Evolutionary conservation across 2,797 vertebrate genomes (phyloP).

Genomic region (Synaphobranchus kaupii): DNA sequence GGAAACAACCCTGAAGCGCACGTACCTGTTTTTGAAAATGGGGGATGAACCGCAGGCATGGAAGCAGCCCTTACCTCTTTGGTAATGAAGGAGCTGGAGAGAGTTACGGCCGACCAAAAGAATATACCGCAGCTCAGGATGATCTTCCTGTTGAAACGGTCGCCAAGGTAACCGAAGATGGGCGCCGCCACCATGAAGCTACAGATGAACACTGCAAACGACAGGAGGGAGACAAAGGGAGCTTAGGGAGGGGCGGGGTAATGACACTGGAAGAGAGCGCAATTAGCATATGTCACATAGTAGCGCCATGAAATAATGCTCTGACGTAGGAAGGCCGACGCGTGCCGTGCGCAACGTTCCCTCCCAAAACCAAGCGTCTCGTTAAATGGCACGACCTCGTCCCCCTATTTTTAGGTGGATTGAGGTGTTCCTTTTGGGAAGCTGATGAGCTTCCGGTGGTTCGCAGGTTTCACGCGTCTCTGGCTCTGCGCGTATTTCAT

Average conservation of each 20-base stretch:
- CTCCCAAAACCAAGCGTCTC: not conserved
- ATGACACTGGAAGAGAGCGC: not conserved
- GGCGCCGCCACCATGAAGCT: constrained; percentile 88
- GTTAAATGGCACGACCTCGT: not conserved
- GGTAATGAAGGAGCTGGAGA: constrained; percentile 86
- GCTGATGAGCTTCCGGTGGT: not conserved
- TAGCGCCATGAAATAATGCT: not conserved
- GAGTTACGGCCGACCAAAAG: constrained; percentile 85
- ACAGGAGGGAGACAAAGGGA: constrained; percentile 38
- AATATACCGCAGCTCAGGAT: constrained; percentile 88
- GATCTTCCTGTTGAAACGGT: constrained; percentile 87
- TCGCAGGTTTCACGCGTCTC: not conserved
- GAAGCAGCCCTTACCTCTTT: constrained; percentile 73
- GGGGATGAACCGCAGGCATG: not conserved
- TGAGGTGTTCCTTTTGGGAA: not conserved
- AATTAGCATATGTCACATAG: not conserved
- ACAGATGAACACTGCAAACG: constrained; percentile 84
- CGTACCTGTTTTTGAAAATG: not conserved
- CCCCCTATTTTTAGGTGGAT: not conserved
- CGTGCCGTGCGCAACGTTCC: not conserved
- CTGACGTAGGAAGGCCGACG: not conserved
- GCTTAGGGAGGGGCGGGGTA: not conserved
- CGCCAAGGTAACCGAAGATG: constrained; percentile 87
- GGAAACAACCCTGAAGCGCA: not conserved
- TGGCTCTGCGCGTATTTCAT: not conserved